Conservation (phyloP, 2,888 invertebrate genomes). For the Drosophila borealis region DNA sequence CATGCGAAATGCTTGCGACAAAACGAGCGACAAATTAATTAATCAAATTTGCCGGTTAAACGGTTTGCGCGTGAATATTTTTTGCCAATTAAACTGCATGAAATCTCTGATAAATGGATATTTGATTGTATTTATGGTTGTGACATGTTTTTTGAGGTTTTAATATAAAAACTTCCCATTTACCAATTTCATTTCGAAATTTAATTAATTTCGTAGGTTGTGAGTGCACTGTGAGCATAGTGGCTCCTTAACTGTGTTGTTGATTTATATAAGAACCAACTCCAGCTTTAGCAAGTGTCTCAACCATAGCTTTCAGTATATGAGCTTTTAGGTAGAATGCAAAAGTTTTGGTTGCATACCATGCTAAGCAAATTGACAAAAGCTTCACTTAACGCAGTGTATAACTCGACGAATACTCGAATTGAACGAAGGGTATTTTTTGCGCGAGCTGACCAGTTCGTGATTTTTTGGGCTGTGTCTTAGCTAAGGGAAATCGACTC, state of each 20-base stretch:
- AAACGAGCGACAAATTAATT: slow-evolving; percentile 36
- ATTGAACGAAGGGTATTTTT: neutral
- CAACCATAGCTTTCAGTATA: neutral
- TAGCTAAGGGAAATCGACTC: neutral
- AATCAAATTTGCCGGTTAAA: slow-evolving; percentile 56
- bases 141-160: neutral
- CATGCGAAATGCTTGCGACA: slow-evolving; percentile 46
- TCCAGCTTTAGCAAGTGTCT: neutral
- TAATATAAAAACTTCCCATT: slow-evolving; percentile 10
- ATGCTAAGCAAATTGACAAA: neutral
- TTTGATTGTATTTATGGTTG: slow-evolving; percentile 24
- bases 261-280: neutral
- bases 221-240: neutral
- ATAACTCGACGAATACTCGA: neutral
- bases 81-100: slow-evolving; percentile 39
- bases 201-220: slow-evolving; percentile 8
- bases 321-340: neutral
- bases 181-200: slow-evolving; percentile 24
- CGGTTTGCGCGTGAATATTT: slow-evolving; percentile 34
- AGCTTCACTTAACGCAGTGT: neutral
- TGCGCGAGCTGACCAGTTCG: neutral
- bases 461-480: neutral
- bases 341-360: neutral
- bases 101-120: slow-evolving; percentile 27
- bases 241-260: neutral